Evolutionary conservation across 2,113 vertebrate genomes (phyloP).

Genomic region (Poicephalus gulielmi): DNA sequence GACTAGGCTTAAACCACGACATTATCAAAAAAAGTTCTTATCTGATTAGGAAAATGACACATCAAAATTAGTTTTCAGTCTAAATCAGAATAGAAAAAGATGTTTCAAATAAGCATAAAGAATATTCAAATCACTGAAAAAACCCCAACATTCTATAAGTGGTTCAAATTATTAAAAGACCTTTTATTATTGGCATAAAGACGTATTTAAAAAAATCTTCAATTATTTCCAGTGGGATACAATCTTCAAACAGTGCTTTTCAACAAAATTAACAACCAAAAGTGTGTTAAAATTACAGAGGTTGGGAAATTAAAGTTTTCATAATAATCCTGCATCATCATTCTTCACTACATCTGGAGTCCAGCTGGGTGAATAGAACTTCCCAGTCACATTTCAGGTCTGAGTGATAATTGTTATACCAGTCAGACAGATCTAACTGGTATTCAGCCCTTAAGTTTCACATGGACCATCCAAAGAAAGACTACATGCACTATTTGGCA

Average conservation of each 20-base stretch:
- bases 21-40: neutral
- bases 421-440: neutral
- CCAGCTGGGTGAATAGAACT: neutral
- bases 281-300: neutral
- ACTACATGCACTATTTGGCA: neutral
- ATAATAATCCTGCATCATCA: neutral
- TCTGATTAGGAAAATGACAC: neutral
- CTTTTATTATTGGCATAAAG: neutral
- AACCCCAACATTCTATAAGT: neutral
- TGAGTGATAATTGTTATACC: neutral
- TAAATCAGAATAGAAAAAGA: neutral
- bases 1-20: no score
- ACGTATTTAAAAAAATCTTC: neutral
- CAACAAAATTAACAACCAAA: neutral
- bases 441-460: neutral
- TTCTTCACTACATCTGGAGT: neutral
- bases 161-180: neutral
- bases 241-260: neutral
- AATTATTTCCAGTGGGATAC: neutral
- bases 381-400: neutral
- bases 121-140: neutral
- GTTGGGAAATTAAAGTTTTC: neutral
- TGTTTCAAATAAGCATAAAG: neutral
- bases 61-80: neutral
- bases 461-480: neutral